phyloP scores from a whole-genome alignment of 2,113 vertebrate species.

The Columba livia region DNA sequence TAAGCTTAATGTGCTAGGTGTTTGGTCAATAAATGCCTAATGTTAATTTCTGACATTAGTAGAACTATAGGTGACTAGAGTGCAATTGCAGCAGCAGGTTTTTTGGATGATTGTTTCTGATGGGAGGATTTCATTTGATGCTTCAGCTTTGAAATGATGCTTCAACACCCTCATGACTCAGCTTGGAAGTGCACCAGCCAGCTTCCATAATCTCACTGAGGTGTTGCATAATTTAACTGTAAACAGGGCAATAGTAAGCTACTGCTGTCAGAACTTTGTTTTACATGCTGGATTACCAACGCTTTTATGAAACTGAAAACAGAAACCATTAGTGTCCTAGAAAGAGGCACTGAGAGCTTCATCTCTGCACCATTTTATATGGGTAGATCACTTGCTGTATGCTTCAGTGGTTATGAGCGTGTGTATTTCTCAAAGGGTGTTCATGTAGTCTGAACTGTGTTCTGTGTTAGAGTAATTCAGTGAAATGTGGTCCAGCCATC shows the following conservation, averaged over 20 bases:
- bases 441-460: background rate
- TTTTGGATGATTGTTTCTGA: background rate
- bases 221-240: conserved; percentile 13
- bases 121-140: conserved; percentile 17
- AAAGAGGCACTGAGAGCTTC: background rate
- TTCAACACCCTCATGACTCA: conserved; percentile 45
- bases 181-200: background rate
- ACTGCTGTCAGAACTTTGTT: background rate
- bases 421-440: background rate
- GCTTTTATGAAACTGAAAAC: background rate
- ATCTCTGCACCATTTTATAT: background rate
- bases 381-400: background rate
- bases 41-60: background rate
- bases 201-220: background rate
- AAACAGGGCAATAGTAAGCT: background rate
- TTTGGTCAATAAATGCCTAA: background rate
- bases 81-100: background rate
- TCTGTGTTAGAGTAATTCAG: background rate
- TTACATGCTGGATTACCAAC: background rate
- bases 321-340: background rate
- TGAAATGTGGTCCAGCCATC: background rate
- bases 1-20: background rate
- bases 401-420: background rate
- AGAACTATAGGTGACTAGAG: background rate
- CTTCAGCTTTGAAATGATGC: background rate